Evolutionary conservation across 2,797 vertebrate species (phyloP).

Genomic region (Scyliorhinus canicula): DNA sequence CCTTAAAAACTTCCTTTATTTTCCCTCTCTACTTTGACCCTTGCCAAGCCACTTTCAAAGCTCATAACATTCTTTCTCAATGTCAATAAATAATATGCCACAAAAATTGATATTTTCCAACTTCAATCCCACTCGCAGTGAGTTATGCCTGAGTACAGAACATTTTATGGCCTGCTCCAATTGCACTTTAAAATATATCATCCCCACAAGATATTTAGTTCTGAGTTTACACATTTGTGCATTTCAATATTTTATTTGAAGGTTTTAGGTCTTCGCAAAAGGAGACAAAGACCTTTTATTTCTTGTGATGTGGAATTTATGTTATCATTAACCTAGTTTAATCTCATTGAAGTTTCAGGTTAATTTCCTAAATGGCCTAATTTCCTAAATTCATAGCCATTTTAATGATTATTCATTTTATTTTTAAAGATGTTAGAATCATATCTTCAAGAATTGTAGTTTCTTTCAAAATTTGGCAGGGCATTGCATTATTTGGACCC

Average conservation of each 20-base stretch:
- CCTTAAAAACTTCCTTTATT: too few relatives aligned
- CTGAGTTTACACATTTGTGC: neutral
- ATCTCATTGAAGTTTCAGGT: neutral
- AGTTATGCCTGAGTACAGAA: neutral
- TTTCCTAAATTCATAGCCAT: neutral
- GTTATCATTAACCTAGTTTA: neutral
- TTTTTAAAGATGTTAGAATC: neutral
- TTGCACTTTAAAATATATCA: neutral
- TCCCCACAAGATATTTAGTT: neutral
- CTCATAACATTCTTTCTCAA: neutral
- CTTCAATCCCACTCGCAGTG: neutral
- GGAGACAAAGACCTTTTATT: neutral
- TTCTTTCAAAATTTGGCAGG: too few relatives aligned
- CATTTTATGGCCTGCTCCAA: neutral
- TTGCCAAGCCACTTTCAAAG: neutral
- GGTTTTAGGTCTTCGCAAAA: neutral
- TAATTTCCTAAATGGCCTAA: neutral
- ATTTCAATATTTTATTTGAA: neutral
- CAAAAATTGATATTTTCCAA: slow-evolving; percentile 6
- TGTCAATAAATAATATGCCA: neutral
- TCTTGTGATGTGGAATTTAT: neutral
- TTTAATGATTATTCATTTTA: neutral
- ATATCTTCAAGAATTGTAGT: too few relatives aligned
- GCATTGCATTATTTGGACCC: too few relatives aligned
- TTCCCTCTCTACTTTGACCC: neutral